Base-by-base conservation (phyloP, 2,888 invertebrate genomes). In the Lysandra bellargus region DNA sequence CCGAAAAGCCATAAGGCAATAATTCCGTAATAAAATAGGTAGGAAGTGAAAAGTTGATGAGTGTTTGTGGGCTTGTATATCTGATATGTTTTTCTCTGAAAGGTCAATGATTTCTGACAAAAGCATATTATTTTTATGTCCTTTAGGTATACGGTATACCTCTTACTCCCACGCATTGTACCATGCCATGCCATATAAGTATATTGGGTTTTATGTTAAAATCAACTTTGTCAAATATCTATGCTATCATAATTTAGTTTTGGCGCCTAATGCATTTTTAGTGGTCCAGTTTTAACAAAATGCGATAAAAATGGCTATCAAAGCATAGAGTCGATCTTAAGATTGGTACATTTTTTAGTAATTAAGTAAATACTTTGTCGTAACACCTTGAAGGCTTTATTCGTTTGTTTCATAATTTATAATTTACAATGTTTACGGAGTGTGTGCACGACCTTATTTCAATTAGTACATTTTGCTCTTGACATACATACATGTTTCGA, bases 381-480 rank as follows among this genome's bases (percentile, higher is more conserved):
- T 61, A 61, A 61, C 6, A 23, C 4, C 9, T 64, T 23, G 64
- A 64, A 64, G 30, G 64, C 30, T 57, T 57, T 57, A 64, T 23
- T 30, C 30, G 30, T 64, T 64, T 12, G 64, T 64, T 64, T 64
- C 23, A 61, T 61, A 61, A 64, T 69, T 37, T 69, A 33, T 37
- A 69, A 33, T 69, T 69, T 37, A 37, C 33, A 33, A 33, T 69
- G 69, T 69, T 69, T 37, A 33, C 69, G 69, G 5, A 4, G 69
- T 69, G 69, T 76, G 57, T 33, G 33, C 53, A 6, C 17, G 76
- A 14, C 76, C 76, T 33, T 57, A 76, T 76, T 57, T 76, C 76
- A 57, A 76, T 76, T 76, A 76, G 76, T 57, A 53, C 30, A 53
- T 76, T 14, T 33, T 57, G 76, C 76, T 76, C 76, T 76, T 76